These are phyloP conservation scores for Megathymus violae DNA, from an alignment of 1,140 invertebrate genomes.

Conservation along the genomic window DNA sequence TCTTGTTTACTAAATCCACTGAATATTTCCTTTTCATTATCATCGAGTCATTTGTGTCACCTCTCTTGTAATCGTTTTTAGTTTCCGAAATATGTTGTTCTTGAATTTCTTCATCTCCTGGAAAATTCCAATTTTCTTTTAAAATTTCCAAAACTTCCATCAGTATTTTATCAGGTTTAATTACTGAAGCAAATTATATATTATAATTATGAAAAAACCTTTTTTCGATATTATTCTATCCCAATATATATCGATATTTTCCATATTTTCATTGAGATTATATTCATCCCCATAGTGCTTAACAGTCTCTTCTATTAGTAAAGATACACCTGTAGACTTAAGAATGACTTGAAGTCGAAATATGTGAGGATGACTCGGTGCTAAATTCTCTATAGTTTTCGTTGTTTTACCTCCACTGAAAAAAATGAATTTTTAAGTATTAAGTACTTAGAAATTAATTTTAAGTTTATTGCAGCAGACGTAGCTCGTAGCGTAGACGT, in stretches of 20 bases:
- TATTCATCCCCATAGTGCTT: constrained; percentile 45
- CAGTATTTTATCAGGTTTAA: background rate
- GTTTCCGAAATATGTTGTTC: background rate
- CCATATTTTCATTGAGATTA: constrained; percentile 25
- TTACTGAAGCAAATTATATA: background rate
- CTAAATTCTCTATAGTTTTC: constrained; percentile 65
- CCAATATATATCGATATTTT: constrained; percentile 12
- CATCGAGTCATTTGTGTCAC: background rate
- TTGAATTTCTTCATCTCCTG: background rate
- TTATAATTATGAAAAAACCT: background rate
- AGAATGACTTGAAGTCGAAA: constrained; percentile 64
- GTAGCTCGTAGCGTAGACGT: too few species aligned
- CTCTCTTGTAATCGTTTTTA: background rate
- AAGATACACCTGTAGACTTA: constrained; percentile 44
- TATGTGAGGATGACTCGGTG: constrained; percentile 65
- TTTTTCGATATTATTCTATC: constrained; percentile 11
- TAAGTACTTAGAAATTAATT: too few species aligned
- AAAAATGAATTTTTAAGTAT: too few species aligned
- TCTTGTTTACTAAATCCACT: background rate
- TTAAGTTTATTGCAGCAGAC: too few species aligned
- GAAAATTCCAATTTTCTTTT: background rate
- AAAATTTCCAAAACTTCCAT: background rate
- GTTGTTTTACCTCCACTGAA: constrained; percentile 67
- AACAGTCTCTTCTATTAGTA: constrained; percentile 41
- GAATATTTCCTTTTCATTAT: background rate